Percentiles rank a stretch among this genome's conserved stretches.
phyloP scores from a whole-genome alignment of 2,113 vertebrate genomes.

The Paramormyrops kingsleyae region DNA sequence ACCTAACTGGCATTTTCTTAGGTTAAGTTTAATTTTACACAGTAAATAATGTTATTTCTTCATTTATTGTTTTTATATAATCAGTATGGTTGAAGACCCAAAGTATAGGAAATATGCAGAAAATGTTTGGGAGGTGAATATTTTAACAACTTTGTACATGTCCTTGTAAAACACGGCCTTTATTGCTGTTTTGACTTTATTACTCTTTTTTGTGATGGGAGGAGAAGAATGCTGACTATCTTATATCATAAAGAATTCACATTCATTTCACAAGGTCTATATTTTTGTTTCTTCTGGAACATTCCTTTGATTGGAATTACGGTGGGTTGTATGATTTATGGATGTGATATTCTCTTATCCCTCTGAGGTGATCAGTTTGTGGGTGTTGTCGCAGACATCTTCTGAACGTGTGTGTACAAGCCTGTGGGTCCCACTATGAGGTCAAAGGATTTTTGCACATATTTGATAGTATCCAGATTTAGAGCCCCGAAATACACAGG shows the following conservation, averaged over 20 bases:
- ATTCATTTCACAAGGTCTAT: background rate
- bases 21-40: background rate
- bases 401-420: background rate
- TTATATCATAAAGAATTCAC: background rate
- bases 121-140: background rate
- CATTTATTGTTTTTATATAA: background rate
- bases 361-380: background rate
- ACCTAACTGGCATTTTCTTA: background rate
- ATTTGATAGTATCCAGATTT: background rate
- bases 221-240: background rate
- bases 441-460: background rate
- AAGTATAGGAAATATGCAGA: background rate
- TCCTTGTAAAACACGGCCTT: background rate
- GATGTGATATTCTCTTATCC: background rate
- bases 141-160: background rate
- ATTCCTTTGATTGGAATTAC: background rate
- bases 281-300: background rate
- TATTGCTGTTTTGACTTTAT: background rate
- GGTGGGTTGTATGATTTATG: conserved; percentile 5
- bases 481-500: background rate
- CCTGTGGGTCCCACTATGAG: background rate
- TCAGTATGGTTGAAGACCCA: background rate
- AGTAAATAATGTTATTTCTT: background rate
- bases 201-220: background rate
- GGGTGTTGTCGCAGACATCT: background rate